Conservation (phyloP, 2,888 invertebrate genomes). For the Trissolcus brochymenae region DNA sequence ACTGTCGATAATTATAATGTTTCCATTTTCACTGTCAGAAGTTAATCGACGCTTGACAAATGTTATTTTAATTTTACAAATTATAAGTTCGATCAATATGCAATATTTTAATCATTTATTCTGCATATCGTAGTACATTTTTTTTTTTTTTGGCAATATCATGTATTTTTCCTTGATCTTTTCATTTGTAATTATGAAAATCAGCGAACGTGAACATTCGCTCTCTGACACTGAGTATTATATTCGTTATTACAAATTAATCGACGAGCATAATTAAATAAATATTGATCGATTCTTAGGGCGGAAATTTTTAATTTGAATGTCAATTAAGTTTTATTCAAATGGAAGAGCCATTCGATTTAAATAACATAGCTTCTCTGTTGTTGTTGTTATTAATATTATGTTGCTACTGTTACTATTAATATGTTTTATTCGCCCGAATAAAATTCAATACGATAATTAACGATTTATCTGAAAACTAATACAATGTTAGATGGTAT, state of each 20-base stretch:
- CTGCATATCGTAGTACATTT: no score
- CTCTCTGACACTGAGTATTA: neutral
- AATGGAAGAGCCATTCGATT: no score
- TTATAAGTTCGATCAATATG: no score
- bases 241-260: constrained; percentile 27
- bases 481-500: neutral
- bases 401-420: no score
- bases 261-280: constrained; percentile 17
- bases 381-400: no score
- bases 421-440: neutral
- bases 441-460: constrained; percentile 3
- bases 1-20: neutral
- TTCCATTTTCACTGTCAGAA: no score
- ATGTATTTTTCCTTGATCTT: constrained; percentile 9
- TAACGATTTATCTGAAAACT: constrained; percentile 7
- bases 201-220: constrained; percentile 19
- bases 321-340: constrained; percentile 9
- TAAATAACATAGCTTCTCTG: no score
- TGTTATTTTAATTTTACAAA: no score
- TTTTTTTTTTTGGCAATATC: neutral
- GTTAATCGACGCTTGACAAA: no score
- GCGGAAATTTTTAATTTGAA: constrained; percentile 8
- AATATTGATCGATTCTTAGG: constrained; percentile 23
- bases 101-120: no score
- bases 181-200: constrained; percentile 16